phyloP scores from a whole-genome alignment of 2,113 vertebrate species.

The Gila orcuttii region DNA sequence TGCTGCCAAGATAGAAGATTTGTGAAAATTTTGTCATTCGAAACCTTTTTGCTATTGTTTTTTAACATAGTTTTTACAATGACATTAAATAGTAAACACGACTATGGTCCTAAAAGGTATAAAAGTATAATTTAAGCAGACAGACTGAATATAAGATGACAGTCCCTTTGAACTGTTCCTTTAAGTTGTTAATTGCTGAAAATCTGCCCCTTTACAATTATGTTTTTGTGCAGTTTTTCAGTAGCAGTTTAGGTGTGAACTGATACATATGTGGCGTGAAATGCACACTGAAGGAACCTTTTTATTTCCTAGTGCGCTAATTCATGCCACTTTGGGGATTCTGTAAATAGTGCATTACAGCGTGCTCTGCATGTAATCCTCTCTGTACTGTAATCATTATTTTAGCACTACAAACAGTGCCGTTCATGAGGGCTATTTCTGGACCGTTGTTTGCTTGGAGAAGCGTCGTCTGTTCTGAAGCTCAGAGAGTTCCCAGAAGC shows the following conservation, averaged over 20 bases:
- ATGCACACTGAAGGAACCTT: slow-evolving; percentile 67
- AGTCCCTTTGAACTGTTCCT: background rate
- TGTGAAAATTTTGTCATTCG: background rate
- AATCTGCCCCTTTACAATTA: background rate
- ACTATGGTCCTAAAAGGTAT: background rate
- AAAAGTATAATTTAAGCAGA: background rate
- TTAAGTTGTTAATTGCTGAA: background rate
- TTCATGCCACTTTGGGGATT: slow-evolving; percentile 62
- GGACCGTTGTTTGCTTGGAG: slow-evolving; percentile 75
- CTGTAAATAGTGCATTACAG: slow-evolving; percentile 64
- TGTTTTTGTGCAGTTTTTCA: background rate
- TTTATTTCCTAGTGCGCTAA: slow-evolving; percentile 68
- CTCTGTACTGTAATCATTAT: slow-evolving; percentile 68
- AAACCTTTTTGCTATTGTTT: background rate
- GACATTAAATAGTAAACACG: slow-evolving; percentile 5
- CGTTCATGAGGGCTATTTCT: slow-evolving; percentile 74
- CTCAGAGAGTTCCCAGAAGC: slow-evolving; percentile 73
- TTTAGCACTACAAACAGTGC: slow-evolving; percentile 68
- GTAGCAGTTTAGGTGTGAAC: background rate
- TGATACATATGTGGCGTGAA: background rate
- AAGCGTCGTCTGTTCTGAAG: slow-evolving; percentile 73
- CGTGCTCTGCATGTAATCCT: slow-evolving; percentile 61
- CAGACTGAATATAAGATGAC: no score
- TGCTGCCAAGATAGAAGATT: background rate
- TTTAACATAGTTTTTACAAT: background rate